A percentile compares a stretch with the other conserved stretches of the same genome.
Conservation (phyloP, 2,888 invertebrate genomes). For the Dione juno region DNA sequence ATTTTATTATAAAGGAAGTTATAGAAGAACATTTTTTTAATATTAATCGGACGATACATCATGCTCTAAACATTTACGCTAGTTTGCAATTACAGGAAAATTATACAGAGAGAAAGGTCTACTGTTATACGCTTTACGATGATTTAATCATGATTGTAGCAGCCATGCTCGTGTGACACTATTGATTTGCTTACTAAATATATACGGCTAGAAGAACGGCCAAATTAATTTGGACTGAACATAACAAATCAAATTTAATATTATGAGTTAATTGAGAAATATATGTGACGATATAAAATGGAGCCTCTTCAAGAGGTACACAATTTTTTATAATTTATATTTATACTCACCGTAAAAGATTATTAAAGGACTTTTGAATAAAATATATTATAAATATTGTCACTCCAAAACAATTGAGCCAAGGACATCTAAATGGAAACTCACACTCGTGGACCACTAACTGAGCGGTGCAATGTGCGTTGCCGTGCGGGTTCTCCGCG, state of each 20-base stretch:
- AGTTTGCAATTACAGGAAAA: slow-evolving; percentile 67
- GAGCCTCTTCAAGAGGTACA: too few relatives aligned
- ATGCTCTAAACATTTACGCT: slow-evolving; percentile 38
- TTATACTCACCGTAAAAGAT: too few relatives aligned
- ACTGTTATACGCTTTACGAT: slow-evolving; percentile 78
- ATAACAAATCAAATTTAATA: too few relatives aligned
- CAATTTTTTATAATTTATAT: too few relatives aligned
- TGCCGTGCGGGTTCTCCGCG: slow-evolving; percentile 91
- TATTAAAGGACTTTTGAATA: too few relatives aligned
- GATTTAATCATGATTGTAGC: slow-evolving; percentile 74
- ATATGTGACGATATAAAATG: too few relatives aligned
- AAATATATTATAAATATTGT: too few relatives aligned
- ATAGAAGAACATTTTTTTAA: too few relatives aligned
- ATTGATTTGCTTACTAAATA: slow-evolving; percentile 16
- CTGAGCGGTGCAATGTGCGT: slow-evolving; percentile 93
- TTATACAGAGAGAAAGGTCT: slow-evolving; percentile 59
- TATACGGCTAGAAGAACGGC: slow-evolving; percentile 29
- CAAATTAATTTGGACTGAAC: slow-evolving; percentile 24
- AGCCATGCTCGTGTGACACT: slow-evolving; percentile 58
- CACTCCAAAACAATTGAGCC: slow-evolving; percentile 15
- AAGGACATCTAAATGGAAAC: slow-evolving; percentile 54
- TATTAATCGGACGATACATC: slow-evolving; percentile 32
- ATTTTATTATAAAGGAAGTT: too few relatives aligned
- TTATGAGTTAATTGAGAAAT: too few relatives aligned
- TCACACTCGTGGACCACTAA: slow-evolving; percentile 93